A percentile compares a stretch with the other conserved stretches of the same genome.
phyloP scores from a whole-genome alignment of 92 coral and sea anemone genomes.

The Pocillopora grandis region DNA sequence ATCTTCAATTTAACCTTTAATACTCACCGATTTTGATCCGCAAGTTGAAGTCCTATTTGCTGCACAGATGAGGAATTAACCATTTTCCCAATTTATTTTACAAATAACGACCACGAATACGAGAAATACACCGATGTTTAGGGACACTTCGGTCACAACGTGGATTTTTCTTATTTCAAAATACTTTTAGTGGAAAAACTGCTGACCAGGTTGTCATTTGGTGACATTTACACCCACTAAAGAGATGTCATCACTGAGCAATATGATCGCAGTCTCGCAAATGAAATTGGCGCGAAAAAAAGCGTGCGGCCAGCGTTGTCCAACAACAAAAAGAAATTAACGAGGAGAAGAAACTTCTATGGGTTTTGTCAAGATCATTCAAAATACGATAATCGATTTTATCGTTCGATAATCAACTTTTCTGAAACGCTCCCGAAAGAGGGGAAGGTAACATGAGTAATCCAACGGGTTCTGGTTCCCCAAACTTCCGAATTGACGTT shows the following conservation, averaged over 20 bases:
- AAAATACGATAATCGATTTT: no score
- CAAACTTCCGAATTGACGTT: conserved; percentile 77
- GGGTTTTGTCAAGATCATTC: no score
- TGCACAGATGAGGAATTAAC: conserved; percentile 49
- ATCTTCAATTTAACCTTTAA: no score
- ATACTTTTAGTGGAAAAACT: not conserved
- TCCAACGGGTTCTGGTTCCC: conserved; percentile 47
- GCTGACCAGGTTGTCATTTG: not conserved
- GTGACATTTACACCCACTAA: not conserved
- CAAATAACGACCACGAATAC: no score
- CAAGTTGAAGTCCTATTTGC: conserved; percentile 71
- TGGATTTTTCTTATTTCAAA: not conserved
- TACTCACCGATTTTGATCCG: conserved; percentile 75
- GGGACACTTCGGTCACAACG: not conserved
- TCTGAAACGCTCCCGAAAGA: not conserved
- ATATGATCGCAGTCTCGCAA: conserved; percentile 15
- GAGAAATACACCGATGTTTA: not conserved
- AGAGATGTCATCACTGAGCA: not conserved
- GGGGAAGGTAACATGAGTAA: not conserved
- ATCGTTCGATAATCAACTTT: not conserved
- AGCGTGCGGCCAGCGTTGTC: conserved; percentile 5
- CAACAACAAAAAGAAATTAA: not conserved
- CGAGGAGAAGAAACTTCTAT: no score
- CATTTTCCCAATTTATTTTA: conserved; percentile 23
- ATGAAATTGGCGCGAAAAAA: conserved; percentile 50